These are phyloP conservation scores for Pseudomugil tenellus DNA, from an alignment of 2,797 vertebrate genomes.

Conservation along the genomic window DNA sequence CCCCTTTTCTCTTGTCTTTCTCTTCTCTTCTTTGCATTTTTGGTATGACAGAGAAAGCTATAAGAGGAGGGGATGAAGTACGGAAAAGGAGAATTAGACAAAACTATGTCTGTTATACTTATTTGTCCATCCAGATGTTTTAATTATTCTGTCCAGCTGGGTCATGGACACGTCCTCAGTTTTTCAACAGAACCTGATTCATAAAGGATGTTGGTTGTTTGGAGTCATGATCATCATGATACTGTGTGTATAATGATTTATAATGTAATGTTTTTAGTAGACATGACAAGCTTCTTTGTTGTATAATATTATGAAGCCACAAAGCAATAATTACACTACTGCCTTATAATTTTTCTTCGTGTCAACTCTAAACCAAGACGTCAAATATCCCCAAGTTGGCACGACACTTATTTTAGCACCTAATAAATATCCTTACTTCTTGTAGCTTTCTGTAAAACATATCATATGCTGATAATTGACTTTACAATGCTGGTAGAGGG, in stretches of 20 bases:
- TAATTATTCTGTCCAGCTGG: conserved; percentile 73
- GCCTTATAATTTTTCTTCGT: conserved; percentile 22
- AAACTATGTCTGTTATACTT: conserved; percentile 10
- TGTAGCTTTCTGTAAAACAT: neutral
- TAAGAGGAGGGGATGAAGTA: conserved; percentile 19
- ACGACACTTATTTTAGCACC: neutral
- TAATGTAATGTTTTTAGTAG: neutral
- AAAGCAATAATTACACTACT: conserved; percentile 12
- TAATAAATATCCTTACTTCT: neutral
- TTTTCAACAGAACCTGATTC: conserved; percentile 24
- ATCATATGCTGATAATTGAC: neutral
- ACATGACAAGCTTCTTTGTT: conserved; percentile 18
- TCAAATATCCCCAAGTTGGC: too few relatives aligned
- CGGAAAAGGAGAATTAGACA: conserved; percentile 19
- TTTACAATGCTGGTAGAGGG: neutral
- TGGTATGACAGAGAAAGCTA: conserved; percentile 39
- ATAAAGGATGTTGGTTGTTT: conserved; percentile 6
- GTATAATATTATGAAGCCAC: neutral
- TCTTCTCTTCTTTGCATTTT: conserved; percentile 34
- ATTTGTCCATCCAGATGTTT: conserved; percentile 23
- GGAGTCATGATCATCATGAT: neutral
- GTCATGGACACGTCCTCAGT: conserved; percentile 66
- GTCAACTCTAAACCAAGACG: conserved; percentile 9
- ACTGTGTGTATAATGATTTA: too few relatives aligned
- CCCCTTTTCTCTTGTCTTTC: conserved; percentile 19